A percentile compares a stretch with the other conserved stretches of the same genome.
Evolutionary conservation across 1,140 invertebrate genomes (phyloP).

Genomic region (Bradysia coprophila): DNA sequence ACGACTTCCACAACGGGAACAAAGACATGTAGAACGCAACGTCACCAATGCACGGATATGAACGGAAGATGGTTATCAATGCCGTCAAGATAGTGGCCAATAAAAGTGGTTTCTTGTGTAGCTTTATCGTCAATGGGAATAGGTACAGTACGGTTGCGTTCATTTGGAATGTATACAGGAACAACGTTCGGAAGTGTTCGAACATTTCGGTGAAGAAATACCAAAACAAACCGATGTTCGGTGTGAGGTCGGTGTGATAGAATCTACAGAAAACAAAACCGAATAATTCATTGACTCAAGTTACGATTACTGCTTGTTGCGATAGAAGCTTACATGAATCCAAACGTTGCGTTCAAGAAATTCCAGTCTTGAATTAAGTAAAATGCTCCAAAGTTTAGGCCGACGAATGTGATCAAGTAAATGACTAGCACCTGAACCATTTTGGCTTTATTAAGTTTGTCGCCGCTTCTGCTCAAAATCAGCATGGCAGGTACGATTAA

Average conservation of each 20-base stretch:
- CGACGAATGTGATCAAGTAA: slow-evolving; percentile 20
- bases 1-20: slow-evolving; percentile 78
- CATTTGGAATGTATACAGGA: slow-evolving; percentile 92
- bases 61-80: slow-evolving; percentile 83
- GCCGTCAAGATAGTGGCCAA: slow-evolving; percentile 68
- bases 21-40: slow-evolving; percentile 81
- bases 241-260: slow-evolving; percentile 80
- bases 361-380: slow-evolving; percentile 41
- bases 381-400: slow-evolving; percentile 22
- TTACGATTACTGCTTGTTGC: slow-evolving; percentile 5
- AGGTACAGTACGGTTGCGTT: slow-evolving; percentile 84
- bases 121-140: slow-evolving; percentile 67
- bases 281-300: slow-evolving; percentile 1
- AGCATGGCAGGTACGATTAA: slow-evolving; percentile 62
- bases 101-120: slow-evolving; percentile 73
- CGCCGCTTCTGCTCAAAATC: slow-evolving; percentile 20
- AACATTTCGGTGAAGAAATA: slow-evolving; percentile 99
- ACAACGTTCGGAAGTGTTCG: slow-evolving; percentile 90
- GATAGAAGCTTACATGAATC: slow-evolving; percentile 52
- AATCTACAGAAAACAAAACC: slow-evolving; percentile 32
- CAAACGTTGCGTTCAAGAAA: slow-evolving; percentile 62
- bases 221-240: slow-evolving; percentile 97
- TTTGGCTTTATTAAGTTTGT: slow-evolving; percentile 9
- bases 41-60: slow-evolving; percentile 91
- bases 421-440: slow-evolving; percentile 12